Evolutionary conservation across 1,140 invertebrate species (phyloP).

Genomic region (Bombus vancouverensis): DNA sequence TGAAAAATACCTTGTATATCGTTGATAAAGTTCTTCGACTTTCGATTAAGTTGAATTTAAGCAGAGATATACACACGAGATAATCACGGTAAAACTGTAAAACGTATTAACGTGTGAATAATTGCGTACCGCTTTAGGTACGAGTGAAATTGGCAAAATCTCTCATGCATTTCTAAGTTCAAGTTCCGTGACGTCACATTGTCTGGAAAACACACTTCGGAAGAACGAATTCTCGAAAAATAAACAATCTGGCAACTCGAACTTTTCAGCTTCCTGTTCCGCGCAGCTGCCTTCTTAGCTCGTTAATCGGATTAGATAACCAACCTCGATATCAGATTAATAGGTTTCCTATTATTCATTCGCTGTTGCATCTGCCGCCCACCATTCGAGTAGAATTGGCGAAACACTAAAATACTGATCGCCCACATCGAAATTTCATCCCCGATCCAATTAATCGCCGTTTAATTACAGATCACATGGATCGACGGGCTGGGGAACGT

Average conservation of each 20-base stretch:
- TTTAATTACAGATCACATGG: constrained; percentile 91
- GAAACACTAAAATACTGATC: not conserved
- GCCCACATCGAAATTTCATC: too few species aligned
- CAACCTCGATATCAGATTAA: not conserved
- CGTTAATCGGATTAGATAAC: not conserved
- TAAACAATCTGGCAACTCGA: not conserved
- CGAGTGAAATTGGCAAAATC: not conserved
- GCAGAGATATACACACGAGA: too few species aligned
- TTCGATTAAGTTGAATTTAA: too few species aligned
- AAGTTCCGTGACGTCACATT: not conserved
- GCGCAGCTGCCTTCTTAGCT: not conserved
- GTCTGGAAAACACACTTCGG: not conserved
- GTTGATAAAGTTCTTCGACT: not conserved
- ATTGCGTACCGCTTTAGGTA: not conserved
- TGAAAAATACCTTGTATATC: too few species aligned
- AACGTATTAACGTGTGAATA: not conserved
- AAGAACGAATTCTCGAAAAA: not conserved
- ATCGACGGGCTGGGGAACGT: constrained; percentile 93
- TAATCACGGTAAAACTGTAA: not conserved
- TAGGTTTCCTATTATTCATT: not conserved
- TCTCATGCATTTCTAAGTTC: not conserved
- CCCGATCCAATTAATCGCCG: constrained; percentile 36
- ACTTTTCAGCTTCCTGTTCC: not conserved
- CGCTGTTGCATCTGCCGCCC: not conserved
- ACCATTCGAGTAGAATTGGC: not conserved